A percentile compares a stretch with the other conserved stretches of the same genome.
phyloP scores from a whole-genome alignment of 2,888 invertebrate genomes.

The Steinernema scapterisci region DNA sequence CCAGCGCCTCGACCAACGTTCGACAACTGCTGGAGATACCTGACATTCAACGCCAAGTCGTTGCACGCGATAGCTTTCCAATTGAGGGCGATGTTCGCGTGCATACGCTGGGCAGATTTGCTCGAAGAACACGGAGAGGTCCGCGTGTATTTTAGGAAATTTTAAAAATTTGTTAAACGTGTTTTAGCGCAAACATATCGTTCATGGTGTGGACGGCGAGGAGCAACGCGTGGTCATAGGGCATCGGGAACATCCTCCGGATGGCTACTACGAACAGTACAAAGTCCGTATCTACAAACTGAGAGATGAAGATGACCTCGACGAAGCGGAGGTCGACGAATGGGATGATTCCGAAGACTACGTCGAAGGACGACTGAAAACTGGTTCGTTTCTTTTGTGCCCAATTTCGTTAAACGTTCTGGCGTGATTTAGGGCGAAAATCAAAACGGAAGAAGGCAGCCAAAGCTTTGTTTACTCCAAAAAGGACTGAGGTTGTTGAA shows the following conservation, averaged over 20 bases:
- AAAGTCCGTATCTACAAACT: slow-evolving; percentile 17
- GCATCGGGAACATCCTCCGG: slow-evolving; percentile 63
- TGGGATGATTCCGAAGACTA: slow-evolving; percentile 14
- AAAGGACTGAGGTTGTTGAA: neutral
- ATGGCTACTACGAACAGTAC: slow-evolving; percentile 59
- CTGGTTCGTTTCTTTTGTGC: too few species aligned
- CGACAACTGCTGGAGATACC: slow-evolving; percentile 90
- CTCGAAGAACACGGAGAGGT: slow-evolving; percentile 48
- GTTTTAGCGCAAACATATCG: neutral
- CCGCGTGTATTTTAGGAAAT: neutral
- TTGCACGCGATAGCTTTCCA: slow-evolving; percentile 86
- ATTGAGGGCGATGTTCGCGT: slow-evolving; percentile 87
- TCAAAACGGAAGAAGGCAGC: neutral
- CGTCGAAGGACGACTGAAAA: slow-evolving; percentile 2
- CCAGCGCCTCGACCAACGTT: slow-evolving; percentile 92
- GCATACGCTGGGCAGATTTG: slow-evolving; percentile 85
- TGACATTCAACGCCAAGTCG: slow-evolving; percentile 49
- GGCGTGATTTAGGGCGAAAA: neutral
- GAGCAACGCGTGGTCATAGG: slow-evolving; percentile 56
- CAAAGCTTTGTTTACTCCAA: neutral
- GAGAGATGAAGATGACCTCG: neutral
- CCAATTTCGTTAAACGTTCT: too few species aligned
- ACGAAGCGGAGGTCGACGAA: neutral
- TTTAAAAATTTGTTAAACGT: slow-evolving; percentile 16
- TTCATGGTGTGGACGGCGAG: slow-evolving; percentile 56